Conservation (phyloP, 2,113 vertebrate genomes). For the Paramisgurnus dabryanus region DNA sequence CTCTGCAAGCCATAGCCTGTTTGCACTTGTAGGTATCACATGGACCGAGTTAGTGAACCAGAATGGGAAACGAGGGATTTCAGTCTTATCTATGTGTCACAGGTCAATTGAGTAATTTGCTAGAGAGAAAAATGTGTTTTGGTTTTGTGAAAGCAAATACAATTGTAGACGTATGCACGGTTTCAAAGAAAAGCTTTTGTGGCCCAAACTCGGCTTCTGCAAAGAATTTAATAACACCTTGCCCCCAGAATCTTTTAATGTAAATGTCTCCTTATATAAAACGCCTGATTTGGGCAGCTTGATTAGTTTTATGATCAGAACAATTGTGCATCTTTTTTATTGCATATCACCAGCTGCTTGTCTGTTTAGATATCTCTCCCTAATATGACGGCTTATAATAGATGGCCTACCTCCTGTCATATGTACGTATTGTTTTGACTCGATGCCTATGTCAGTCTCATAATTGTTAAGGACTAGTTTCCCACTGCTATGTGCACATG, state of each 20-base stretch:
- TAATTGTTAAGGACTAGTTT: conserved; percentile 35
- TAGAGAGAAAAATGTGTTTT: not conserved
- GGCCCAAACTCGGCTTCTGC: too few species aligned
- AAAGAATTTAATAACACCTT: too few species aligned
- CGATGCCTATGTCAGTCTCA: conserved; percentile 30
- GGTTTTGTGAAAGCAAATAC: not conserved
- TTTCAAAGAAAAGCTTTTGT: not conserved
- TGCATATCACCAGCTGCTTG: conserved; percentile 11
- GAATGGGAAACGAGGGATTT: conserved; percentile 14
- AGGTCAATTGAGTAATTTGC: conserved; percentile 12
- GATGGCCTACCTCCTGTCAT: not conserved
- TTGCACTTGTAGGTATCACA: not conserved
- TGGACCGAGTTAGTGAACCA: not conserved
- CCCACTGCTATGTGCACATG: conserved; percentile 15
- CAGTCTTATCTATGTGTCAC: not conserved
- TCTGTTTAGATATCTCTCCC: not conserved
- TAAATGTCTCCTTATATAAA: too few species aligned
- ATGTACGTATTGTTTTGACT: conserved; percentile 47
- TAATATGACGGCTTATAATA: not conserved
- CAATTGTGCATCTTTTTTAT: not conserved
- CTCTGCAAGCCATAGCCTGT: not conserved
- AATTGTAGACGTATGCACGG: not conserved
- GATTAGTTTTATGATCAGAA: too few species aligned
- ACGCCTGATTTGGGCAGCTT: too few species aligned
- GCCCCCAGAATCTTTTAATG: too few species aligned